These are phyloP conservation scores for Drosophila watanabei DNA, from an alignment of 1,140 invertebrate genomes.

Conservation along the genomic window DNA sequence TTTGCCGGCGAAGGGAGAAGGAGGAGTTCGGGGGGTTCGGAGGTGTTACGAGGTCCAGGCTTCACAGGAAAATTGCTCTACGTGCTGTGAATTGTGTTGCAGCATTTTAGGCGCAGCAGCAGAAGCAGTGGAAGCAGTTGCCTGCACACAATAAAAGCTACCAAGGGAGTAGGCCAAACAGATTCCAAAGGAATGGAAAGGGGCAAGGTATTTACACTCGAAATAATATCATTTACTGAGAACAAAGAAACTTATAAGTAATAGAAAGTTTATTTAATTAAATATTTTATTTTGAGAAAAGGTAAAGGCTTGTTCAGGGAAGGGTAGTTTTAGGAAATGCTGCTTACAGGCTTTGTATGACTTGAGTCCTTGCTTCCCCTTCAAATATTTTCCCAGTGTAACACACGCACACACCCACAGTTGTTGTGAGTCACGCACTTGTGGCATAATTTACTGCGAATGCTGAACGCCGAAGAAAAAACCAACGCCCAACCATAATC, in stretches of 20 bases:
- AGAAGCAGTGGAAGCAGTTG: conserved; percentile 23
- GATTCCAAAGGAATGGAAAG: neutral
- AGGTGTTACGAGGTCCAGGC: conserved; percentile 13
- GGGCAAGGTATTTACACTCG: neutral
- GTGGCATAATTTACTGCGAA: conserved; percentile 73
- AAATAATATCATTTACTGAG: neutral
- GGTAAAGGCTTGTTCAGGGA: no score
- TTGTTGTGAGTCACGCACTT: conserved; percentile 66
- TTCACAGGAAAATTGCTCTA: conserved; percentile 61
- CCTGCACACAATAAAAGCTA: conserved; percentile 58
- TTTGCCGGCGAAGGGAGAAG: neutral
- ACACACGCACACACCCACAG: neutral
- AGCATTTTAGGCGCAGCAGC: conserved; percentile 57
- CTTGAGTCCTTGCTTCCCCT: no score
- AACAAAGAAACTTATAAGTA: neutral
- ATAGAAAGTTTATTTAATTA: neutral
- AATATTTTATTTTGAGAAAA: neutral
- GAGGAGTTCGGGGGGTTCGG: neutral
- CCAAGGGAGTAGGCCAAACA: conserved; percentile 31
- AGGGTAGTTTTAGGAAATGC: neutral
- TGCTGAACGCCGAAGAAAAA: conserved; percentile 40
- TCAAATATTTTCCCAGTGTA: neutral
- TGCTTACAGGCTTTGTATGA: no score
- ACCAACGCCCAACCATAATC: conserved; percentile 27
- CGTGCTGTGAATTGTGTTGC: conserved; percentile 65